Evolutionary conservation across 2,113 vertebrate genomes (phyloP).

Genomic region (Pedionomus torquatus): DNA sequence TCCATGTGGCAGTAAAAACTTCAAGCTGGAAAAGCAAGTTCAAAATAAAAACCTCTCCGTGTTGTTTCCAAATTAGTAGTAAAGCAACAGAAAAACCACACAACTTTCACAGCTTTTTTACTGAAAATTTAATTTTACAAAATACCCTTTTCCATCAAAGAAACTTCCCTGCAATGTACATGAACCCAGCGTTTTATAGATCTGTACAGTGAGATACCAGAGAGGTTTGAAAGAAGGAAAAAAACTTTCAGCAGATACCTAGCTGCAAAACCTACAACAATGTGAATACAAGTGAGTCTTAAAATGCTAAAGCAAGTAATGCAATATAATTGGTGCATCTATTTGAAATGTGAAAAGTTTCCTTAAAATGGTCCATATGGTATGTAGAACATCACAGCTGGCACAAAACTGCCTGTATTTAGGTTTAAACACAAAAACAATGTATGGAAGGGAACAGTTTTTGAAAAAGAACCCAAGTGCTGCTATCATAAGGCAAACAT

Average conservation of each 20-base stretch:
- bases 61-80: slow-evolving; percentile 23
- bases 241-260: slow-evolving; percentile 69
- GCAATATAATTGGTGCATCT: slow-evolving; percentile 67
- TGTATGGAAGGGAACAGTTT: slow-evolving; percentile 59
- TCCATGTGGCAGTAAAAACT: background rate
- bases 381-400: slow-evolving; percentile 73
- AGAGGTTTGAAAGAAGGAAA: slow-evolving; percentile 64
- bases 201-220: slow-evolving; percentile 58
- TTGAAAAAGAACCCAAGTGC: slow-evolving; percentile 69
- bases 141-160: slow-evolving; percentile 77
- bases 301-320: slow-evolving; percentile 74
- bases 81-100: slow-evolving; percentile 52
- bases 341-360: slow-evolving; percentile 73
- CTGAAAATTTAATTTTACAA: slow-evolving; percentile 80
- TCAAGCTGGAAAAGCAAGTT: background rate
- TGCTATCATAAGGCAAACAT: slow-evolving; percentile 72
- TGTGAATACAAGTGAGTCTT: slow-evolving; percentile 71
- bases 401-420: slow-evolving; percentile 73
- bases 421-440: slow-evolving; percentile 72
- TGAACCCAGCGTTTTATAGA: slow-evolving; percentile 47
- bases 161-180: slow-evolving; percentile 64
- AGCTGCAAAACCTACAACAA: slow-evolving; percentile 71
- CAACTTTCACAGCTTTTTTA: slow-evolving; percentile 74
- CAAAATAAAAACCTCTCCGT: slow-evolving; percentile 39
- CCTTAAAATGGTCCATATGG: slow-evolving; percentile 75